Percentiles rank a stretch among this genome's conserved stretches.
Evolutionary conservation across 2,888 invertebrate species (phyloP).

Genomic region (Andrena haemorrhoa): DNA sequence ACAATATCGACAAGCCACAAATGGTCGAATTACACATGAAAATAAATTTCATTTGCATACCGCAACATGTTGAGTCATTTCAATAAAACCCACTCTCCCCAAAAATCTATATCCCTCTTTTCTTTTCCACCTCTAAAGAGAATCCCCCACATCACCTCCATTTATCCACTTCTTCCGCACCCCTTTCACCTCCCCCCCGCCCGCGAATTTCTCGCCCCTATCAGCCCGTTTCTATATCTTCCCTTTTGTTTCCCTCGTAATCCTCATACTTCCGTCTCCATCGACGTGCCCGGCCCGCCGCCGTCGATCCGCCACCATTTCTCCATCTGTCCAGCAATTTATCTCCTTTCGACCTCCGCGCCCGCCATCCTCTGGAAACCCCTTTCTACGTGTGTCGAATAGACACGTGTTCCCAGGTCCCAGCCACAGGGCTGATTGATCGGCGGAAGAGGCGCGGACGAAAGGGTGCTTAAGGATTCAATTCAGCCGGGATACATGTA

Average conservation of each 20-base stretch:
- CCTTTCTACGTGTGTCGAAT: slow-evolving; percentile 56
- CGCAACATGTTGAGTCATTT: no score
- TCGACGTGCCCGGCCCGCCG: slow-evolving; percentile 3
- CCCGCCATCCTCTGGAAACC: slow-evolving; percentile 8
- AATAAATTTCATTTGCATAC: no score
- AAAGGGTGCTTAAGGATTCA: slow-evolving; percentile 68
- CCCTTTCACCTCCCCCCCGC: not conserved
- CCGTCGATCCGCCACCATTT: slow-evolving; percentile 38
- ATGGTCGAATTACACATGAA: no score
- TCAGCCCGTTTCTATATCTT: not conserved
- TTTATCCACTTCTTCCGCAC: slow-evolving; percentile 2
- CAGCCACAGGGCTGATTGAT: slow-evolving; percentile 66
- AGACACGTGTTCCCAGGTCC: slow-evolving; percentile 60
- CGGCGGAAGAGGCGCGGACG: slow-evolving; percentile 58
- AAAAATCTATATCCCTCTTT: not conserved
- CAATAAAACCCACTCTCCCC: no score
- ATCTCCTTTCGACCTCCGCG: slow-evolving; percentile 42
- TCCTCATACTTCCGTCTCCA: slow-evolving; percentile 26
- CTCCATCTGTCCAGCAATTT: slow-evolving; percentile 59
- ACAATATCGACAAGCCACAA: no score
- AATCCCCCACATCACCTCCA: slow-evolving; percentile 1
- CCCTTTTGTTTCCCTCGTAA: not conserved
- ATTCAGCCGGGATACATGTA: slow-evolving; percentile 64
- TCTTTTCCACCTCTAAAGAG: not conserved
- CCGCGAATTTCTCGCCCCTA: not conserved